Evolutionary conservation across 2,113 vertebrate genomes (phyloP).

Genomic region (Mesitornis unicolor): DNA sequence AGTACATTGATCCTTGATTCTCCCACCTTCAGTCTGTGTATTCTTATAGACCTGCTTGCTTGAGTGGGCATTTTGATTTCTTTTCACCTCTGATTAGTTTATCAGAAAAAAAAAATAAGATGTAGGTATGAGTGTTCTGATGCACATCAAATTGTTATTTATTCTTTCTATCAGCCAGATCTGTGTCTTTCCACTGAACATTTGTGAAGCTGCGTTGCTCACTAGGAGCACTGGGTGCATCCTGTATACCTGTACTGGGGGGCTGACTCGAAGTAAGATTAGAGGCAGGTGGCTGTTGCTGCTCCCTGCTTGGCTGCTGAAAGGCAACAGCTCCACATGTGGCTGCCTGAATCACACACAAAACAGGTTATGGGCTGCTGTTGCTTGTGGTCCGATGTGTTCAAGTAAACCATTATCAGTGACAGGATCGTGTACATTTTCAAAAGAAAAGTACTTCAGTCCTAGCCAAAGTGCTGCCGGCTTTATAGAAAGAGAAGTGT

Average conservation of each 20-base stretch:
- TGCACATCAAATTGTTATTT: background rate
- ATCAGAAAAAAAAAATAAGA: background rate
- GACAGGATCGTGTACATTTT: background rate
- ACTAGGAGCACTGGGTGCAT: background rate
- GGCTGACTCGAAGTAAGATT: background rate
- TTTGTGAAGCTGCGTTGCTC: background rate
- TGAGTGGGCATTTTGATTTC: background rate
- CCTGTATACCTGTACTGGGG: background rate
- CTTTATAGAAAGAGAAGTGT: background rate
- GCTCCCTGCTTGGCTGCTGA: background rate
- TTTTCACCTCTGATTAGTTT: background rate
- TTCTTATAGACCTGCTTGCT: background rate
- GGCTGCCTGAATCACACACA: background rate
- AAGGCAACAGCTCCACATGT: background rate
- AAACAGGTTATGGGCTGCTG: background rate
- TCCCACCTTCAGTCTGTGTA: background rate
- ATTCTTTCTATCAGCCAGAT: background rate
- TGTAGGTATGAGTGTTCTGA: background rate
- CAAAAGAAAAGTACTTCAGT: background rate
- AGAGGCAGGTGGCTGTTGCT: background rate
- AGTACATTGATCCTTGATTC: background rate
- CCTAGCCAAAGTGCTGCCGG: background rate
- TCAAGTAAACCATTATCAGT: background rate
- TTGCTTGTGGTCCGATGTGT: background rate
- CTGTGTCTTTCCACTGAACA: background rate